phyloP scores from a whole-genome alignment of 2,888 invertebrate species.

The Drosophila pullipes region DNA sequence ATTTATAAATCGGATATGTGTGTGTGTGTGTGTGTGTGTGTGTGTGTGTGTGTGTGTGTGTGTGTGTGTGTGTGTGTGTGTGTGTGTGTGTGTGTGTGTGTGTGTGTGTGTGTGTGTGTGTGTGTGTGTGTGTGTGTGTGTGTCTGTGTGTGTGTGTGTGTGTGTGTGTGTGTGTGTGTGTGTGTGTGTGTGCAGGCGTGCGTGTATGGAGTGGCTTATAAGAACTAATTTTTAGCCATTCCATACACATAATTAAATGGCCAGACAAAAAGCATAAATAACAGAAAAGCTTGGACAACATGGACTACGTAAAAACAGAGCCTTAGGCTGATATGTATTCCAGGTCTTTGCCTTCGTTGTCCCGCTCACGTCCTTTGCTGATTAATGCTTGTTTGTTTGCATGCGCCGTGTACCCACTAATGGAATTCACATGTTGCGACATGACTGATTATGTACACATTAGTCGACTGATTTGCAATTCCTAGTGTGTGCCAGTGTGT shows the following conservation, averaged over 20 bases:
- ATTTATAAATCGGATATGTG: slow-evolving; percentile 63
- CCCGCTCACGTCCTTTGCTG: slow-evolving; percentile 47
- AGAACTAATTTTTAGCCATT: slow-evolving; percentile 13
- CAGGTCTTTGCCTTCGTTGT: not conserved
- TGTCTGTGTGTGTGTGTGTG: slow-evolving; percentile 23
- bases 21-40: slow-evolving; percentile 10
- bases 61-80: slow-evolving; percentile 4
- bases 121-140: slow-evolving; percentile 21
- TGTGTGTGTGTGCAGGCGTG: slow-evolving; percentile 4
- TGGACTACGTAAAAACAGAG: slow-evolving; percentile 1
- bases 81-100: slow-evolving; percentile 8
- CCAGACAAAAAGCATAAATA: slow-evolving; percentile 74
- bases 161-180: slow-evolving; percentile 18
- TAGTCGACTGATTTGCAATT: slow-evolving; percentile 82
- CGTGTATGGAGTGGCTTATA: slow-evolving; percentile 13
- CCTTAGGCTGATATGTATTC: slow-evolving; percentile 8
- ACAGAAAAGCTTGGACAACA: slow-evolving; percentile 47
- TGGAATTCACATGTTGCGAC: slow-evolving; percentile 81
- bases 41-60: slow-evolving; percentile 10
- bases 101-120: slow-evolving; percentile 18
- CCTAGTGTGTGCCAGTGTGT: slow-evolving; percentile 52
- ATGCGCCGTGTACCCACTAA: slow-evolving; percentile 72
- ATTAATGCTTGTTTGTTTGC: slow-evolving; percentile 79
- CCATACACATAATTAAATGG: slow-evolving; percentile 40
- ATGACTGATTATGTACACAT: slow-evolving; percentile 81